Evolutionary conservation across 2,113 vertebrate genomes (phyloP), one percentile per base, ranked within the genome.

Genomic region (Motacilla tschutschensis): DNA sequence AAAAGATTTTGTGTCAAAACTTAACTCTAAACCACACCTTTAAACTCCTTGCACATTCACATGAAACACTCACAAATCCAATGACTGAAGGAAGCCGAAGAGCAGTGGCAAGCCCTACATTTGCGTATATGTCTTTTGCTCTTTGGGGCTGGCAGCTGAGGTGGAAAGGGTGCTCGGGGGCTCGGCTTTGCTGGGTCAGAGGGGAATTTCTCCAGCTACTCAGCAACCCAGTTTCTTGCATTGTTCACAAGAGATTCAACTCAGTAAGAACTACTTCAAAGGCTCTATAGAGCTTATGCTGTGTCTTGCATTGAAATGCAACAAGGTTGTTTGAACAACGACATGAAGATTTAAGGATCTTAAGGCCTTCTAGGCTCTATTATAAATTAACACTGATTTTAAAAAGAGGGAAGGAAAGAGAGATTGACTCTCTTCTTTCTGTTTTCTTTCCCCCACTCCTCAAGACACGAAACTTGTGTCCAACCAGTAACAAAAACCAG

Each of bases 321-420:
- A 77, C 54, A 83, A 87, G 72, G 26, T 43, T 58, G 35, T 83
- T 87, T 89, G 74, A 88, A 89, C 24, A 72, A 66, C 9, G 17
- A 74, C 24, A 82, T 31, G 63, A 89, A 87, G 74, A 84, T 78
- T 93, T 91, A 90, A 79, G 53, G 77, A 91, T 74, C 38, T 14
- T 36, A 83, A 62, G 14, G 46, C 25, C 40, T 91, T 83, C 48
- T 48, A 75, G 43, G 57, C 18, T 91, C 80, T 58, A 38, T 64
- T 90, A 75, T 79, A 81, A 87, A 85, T 67, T 82, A 83, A 76
- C 14, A 64, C 26, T 31, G 44, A 65, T 85, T 89, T 79, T 73
- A 69, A 57, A 76, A 87, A 67, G 55, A 83, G 26, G 17, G 12
- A 79, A 40, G 19, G 24, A 88, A 88, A 62, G 28, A 74, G 22